Conservation (phyloP, 2,797 vertebrate species). For the Microtus agrestis region DNA sequence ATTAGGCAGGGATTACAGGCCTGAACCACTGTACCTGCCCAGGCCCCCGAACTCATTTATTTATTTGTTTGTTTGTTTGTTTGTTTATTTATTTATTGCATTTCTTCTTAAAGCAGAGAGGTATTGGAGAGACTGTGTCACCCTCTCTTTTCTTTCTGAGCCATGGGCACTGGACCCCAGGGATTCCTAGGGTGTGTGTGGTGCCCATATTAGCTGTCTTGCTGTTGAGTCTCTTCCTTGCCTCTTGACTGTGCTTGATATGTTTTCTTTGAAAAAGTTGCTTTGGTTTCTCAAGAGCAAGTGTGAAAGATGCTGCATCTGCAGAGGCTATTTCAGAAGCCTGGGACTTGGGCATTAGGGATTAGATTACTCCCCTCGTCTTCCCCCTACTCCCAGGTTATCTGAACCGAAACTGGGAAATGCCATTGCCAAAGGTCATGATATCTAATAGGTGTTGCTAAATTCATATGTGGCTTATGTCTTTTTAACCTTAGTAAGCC, state of each 20-base stretch:
- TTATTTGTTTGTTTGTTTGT: neutral
- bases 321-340: constrained; percentile 56
- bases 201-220: neutral
- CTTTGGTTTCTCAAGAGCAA: constrained; percentile 38
- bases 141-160: constrained; percentile 48
- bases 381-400: neutral
- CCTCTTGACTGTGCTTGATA: neutral
- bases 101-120: neutral
- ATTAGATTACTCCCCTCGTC: constrained; percentile 63
- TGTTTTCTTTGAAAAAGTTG: neutral
- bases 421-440: constrained; percentile 66
- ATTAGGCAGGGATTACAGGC: neutral
- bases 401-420: constrained; percentile 49
- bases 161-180: neutral
- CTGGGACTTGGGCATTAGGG: neutral
- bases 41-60: neutral
- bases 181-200: neutral
- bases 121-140: neutral
- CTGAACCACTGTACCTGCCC: neutral
- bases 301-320: constrained; percentile 40
- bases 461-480: constrained; percentile 58
- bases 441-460: constrained; percentile 78
- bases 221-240: neutral
- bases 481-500: constrained; percentile 49
- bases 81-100: neutral